Conservation (phyloP, 2,113 vertebrate species). For the Micronisus gabar region DNA sequence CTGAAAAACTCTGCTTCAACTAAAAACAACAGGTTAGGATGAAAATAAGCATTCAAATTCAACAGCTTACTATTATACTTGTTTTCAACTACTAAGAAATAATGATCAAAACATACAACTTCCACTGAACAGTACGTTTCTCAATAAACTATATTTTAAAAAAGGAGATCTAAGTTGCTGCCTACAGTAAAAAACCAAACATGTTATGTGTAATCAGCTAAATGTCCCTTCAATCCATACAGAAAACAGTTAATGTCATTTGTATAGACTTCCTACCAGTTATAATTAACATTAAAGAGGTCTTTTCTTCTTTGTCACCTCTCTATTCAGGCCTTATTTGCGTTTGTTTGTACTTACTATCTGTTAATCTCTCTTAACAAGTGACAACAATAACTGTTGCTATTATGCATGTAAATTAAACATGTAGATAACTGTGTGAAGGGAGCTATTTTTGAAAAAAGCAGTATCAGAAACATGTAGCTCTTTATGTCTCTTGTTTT, state of each 20-base stretch:
- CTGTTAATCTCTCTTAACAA: slow-evolving; percentile 77
- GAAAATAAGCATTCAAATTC: neutral
- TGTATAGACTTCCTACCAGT: slow-evolving; percentile 74
- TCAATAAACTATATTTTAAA: slow-evolving; percentile 8
- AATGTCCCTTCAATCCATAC: slow-evolving; percentile 53
- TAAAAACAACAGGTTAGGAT: neutral
- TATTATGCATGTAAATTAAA: slow-evolving; percentile 80
- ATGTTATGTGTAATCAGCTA: slow-evolving; percentile 13
- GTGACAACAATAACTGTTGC: slow-evolving; percentile 75
- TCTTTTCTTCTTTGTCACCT: slow-evolving; percentile 77
- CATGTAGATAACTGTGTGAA: slow-evolving; percentile 73
- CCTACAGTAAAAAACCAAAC: slow-evolving; percentile 41
- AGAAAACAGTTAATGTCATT: slow-evolving; percentile 71
- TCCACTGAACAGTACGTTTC: neutral
- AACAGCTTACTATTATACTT: neutral
- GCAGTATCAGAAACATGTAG: slow-evolving; percentile 63
- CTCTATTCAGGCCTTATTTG: slow-evolving; percentile 77
- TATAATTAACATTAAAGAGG: slow-evolving; percentile 78
- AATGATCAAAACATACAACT: neutral
- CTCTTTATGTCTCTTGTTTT: slow-evolving; percentile 71
- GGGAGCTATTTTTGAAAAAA: slow-evolving; percentile 70
- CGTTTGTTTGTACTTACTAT: slow-evolving; percentile 78
- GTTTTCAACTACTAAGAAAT: slow-evolving; percentile 3
- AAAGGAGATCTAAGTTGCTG: neutral
- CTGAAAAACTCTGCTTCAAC: neutral